Evolutionary conservation across 2,797 vertebrate species (phyloP).

Genomic region (Carapus acus): DNA sequence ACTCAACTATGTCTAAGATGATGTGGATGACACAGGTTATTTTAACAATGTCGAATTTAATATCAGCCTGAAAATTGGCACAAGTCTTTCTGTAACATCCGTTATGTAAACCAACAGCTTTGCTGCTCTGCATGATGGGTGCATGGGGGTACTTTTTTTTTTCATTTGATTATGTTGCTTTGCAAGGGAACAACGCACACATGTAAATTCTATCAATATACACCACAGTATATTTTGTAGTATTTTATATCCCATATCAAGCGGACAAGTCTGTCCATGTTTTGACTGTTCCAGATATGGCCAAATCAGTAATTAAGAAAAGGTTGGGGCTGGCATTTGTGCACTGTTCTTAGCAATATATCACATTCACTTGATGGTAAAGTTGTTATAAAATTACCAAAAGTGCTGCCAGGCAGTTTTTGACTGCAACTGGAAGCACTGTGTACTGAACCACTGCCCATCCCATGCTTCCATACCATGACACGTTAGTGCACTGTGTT

Average conservation of each 20-base stretch:
- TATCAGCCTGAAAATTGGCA: conserved; percentile 7
- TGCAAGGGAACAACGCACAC: background rate
- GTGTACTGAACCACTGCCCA: conserved; percentile 2
- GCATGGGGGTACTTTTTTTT: background rate
- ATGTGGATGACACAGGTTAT: background rate
- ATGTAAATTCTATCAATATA: conserved; percentile 7
- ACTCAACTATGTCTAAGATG: background rate
- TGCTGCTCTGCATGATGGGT: background rate
- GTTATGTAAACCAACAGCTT: background rate
- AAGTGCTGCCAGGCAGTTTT: too few relatives aligned
- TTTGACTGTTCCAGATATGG: background rate
- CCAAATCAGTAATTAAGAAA: background rate
- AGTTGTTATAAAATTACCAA: too few relatives aligned
- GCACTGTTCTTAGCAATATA: too few relatives aligned
- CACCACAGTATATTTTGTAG: conserved; percentile 1
- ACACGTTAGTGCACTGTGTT: background rate
- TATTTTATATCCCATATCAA: background rate
- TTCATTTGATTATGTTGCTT: conserved; percentile 1
- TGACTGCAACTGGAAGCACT: conserved; percentile 3
- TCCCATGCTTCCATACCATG: background rate
- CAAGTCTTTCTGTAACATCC: background rate
- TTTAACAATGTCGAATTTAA: conserved; percentile 7
- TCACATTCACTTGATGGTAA: too few relatives aligned
- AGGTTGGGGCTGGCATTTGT: too few relatives aligned
- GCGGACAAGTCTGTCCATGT: background rate